phyloP scores from a whole-genome alignment of 1,140 invertebrate species.

The Thalassaphorura encarpata region DNA sequence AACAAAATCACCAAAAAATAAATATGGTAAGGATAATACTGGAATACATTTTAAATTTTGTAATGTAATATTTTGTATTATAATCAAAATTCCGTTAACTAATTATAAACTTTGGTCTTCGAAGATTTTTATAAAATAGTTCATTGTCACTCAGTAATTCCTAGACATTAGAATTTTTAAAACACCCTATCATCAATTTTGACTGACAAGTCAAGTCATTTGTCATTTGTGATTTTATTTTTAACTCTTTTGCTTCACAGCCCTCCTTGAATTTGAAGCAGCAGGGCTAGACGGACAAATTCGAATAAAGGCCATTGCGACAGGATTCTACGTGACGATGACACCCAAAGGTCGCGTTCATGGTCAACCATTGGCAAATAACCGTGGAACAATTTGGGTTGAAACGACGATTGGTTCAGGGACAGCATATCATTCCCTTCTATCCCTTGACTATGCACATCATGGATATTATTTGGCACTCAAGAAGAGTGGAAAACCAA shows the following conservation, averaged over 20 bases:
- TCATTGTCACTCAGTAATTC: no score
- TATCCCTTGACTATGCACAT: slow-evolving; percentile 48
- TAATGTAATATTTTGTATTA: not conserved
- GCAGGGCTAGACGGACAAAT: slow-evolving; percentile 44
- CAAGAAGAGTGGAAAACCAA: slow-evolving; percentile 51
- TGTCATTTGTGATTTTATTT: not conserved
- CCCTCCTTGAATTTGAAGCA: slow-evolving; percentile 46
- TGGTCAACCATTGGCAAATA: slow-evolving; percentile 22
- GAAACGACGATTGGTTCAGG: slow-evolving; percentile 19
- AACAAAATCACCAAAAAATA: slow-evolving; percentile 42
- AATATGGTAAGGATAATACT: slow-evolving; percentile 42
- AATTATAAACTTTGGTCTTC: no score
- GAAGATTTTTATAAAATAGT: no score
- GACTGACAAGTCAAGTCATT: not conserved
- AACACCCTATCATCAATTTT: no score
- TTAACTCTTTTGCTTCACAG: slow-evolving; percentile 37
- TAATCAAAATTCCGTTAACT: not conserved
- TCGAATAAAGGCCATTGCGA: slow-evolving; percentile 47
- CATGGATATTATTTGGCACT: slow-evolving; percentile 43
- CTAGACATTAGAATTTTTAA: no score
- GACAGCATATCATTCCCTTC: slow-evolving; percentile 37
- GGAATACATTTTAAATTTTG: not conserved
- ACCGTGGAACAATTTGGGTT: slow-evolving; percentile 29
- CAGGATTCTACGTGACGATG: slow-evolving; percentile 50
- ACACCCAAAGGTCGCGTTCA: slow-evolving; percentile 47